Percentiles rank a stretch among this genome's conserved stretches.
These are phyloP conservation scores for Apomyelois bistriatella DNA, from an alignment of 2,888 invertebrate species.

Conservation along the genomic window DNA sequence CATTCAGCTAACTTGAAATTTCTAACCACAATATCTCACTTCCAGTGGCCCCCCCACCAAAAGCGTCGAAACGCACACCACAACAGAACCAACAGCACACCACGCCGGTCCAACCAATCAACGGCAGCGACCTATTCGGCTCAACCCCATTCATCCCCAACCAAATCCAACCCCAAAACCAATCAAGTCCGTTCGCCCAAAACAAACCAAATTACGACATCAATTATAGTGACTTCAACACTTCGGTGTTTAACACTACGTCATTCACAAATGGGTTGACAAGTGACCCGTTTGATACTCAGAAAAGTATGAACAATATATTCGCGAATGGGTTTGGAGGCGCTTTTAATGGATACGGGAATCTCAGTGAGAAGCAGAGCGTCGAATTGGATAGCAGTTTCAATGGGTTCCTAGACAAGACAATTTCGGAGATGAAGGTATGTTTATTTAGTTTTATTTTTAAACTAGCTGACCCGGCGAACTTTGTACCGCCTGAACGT, in stretches of 20 bases:
- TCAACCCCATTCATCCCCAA: slow-evolving; percentile 85
- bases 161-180: slow-evolving; percentile 26
- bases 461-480: neutral
- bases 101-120: slow-evolving; percentile 47
- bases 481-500: no score
- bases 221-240: slow-evolving; percentile 56
- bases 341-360: slow-evolving; percentile 68
- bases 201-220: slow-evolving; percentile 70
- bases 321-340: slow-evolving; percentile 63
- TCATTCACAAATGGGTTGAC: slow-evolving; percentile 65
- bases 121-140: slow-evolving; percentile 88
- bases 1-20: no score
- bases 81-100: slow-evolving; percentile 30
- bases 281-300: slow-evolving; percentile 92
- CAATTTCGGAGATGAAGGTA: slow-evolving; percentile 93
- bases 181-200: slow-evolving; percentile 34
- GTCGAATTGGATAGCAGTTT: slow-evolving; percentile 81
- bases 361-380: slow-evolving; percentile 69
- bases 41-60: slow-evolving; percentile 94
- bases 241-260: slow-evolving; percentile 65
- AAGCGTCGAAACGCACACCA: slow-evolving; percentile 81
- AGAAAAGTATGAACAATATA: slow-evolving; percentile 76
- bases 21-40: slow-evolving; percentile 23
- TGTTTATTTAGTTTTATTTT: slow-evolving; percentile 23
- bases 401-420: slow-evolving; percentile 89